Evolutionary conservation across 2,797 vertebrate genomes (phyloP).

Genomic region (Halcyon badia): DNA sequence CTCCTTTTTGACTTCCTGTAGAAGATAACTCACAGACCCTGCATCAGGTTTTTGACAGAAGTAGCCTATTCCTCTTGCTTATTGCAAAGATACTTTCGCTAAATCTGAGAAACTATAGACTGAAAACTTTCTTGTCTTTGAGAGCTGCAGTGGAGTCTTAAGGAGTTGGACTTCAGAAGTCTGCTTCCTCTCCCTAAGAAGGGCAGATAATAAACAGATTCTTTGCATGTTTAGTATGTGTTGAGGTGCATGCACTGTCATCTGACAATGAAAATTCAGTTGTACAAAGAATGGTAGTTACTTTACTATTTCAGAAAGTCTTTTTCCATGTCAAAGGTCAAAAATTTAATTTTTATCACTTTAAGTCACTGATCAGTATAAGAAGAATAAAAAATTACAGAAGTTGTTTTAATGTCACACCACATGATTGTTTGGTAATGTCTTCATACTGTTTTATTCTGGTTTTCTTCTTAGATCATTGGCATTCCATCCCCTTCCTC

Average conservation of each 20-base stretch:
- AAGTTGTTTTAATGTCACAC: not conserved
- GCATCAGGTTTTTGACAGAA: not conserved
- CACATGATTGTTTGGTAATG: not conserved
- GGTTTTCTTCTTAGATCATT: conserved; percentile 86
- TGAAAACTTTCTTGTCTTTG: not conserved
- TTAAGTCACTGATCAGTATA: not conserved
- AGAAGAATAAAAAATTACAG: not conserved
- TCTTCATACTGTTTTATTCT: not conserved
- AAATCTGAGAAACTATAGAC: not conserved
- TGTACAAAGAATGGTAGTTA: not conserved
- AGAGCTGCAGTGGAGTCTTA: rapidly evolving
- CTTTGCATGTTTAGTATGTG: no score
- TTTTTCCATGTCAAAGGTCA: not conserved
- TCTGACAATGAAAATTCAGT: not conserved
- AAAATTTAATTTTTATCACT: not conserved
- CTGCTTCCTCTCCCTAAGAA: not conserved
- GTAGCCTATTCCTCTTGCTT: not conserved
- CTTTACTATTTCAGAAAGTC: not conserved
- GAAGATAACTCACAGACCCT: not conserved
- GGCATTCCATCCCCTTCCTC: conserved; percentile 97
- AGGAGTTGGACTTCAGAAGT: not conserved
- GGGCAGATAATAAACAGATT: no score
- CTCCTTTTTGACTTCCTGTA: not conserved
- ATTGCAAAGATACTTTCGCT: not conserved
- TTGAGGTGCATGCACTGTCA: not conserved